Conservation (phyloP, 2,113 vertebrate genomes). For the Eulemur macaco region DNA sequence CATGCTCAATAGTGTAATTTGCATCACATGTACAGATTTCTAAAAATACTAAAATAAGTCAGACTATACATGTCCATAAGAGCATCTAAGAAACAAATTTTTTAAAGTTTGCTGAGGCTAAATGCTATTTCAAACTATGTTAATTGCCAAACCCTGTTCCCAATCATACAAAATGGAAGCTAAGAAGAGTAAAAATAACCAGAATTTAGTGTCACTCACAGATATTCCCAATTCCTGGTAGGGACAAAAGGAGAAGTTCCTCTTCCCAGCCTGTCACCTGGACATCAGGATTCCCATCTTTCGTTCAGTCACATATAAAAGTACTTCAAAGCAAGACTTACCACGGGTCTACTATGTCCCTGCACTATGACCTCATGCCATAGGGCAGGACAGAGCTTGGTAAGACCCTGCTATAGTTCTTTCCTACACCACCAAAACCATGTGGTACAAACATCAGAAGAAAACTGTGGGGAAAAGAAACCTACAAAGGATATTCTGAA, state of each 20-base stretch:
- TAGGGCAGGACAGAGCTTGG: background rate
- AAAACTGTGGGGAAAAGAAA: background rate
- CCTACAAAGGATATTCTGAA: background rate
- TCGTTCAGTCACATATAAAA: conserved; percentile 12
- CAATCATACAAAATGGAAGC: background rate
- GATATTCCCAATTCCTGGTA: background rate
- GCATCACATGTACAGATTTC: background rate
- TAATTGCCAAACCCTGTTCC: background rate
- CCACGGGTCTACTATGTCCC: background rate
- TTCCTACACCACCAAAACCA: background rate
- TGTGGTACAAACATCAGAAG: background rate
- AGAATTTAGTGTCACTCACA: background rate
- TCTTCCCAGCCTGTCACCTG: background rate
- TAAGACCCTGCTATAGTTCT: background rate
- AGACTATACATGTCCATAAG: background rate
- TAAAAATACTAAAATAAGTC: conserved; percentile 22
- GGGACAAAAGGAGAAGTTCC: background rate
- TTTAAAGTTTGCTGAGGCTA: background rate
- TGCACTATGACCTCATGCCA: background rate
- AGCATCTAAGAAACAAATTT: background rate
- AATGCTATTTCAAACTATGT: background rate
- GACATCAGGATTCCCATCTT: background rate
- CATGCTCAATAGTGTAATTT: background rate
- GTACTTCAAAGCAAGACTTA: background rate
- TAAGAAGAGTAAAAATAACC: background rate